Percentiles rank a stretch among this genome's conserved stretches.
Evolutionary conservation across 2,113 vertebrate genomes (phyloP).

Genomic region (Nannobrachium achirus): DNA sequence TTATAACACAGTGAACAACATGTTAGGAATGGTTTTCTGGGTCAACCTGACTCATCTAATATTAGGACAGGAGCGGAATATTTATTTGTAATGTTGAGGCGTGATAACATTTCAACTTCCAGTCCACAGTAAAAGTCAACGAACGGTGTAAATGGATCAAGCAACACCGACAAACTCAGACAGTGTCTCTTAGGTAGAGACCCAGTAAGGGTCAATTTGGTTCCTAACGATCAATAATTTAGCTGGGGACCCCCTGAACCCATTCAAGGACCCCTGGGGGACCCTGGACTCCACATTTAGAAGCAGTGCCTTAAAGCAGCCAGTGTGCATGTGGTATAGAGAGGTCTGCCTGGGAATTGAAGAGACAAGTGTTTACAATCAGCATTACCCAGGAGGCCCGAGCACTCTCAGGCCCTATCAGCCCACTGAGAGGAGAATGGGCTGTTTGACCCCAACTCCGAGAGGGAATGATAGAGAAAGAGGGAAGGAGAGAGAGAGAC

Average conservation of each 20-base stretch:
- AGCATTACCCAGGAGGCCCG: constrained; percentile 43
- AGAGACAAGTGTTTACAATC: constrained; percentile 58
- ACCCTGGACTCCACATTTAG: no score
- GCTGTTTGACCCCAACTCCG: constrained; percentile 60
- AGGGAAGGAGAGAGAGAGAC: background rate
- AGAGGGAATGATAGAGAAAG: constrained; percentile 9
- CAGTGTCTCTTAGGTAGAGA: no score
- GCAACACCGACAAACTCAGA: no score
- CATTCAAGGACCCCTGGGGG: no score
- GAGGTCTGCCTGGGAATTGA: constrained; percentile 44
- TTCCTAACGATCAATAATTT: no score
- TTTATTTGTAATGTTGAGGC: constrained; percentile 53
- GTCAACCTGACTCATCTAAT: constrained; percentile 28
- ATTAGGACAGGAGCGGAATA: constrained; percentile 34
- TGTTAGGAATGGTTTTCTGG: constrained; percentile 34
- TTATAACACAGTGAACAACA: no score
- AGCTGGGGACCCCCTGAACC: no score
- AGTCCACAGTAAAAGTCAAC: no score
- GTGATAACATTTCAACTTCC: constrained; percentile 60
- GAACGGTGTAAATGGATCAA: no score
- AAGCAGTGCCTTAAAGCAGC: constrained; percentile 42
- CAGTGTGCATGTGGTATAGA: constrained; percentile 50
- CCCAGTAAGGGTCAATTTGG: no score
- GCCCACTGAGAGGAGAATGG: constrained; percentile 36
- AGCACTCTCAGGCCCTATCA: constrained; percentile 39